A percentile compares a stretch with the other conserved stretches of the same genome.
phyloP scores from a whole-genome alignment of 2,113 vertebrate species.

The Ascaphus truei region DNA sequence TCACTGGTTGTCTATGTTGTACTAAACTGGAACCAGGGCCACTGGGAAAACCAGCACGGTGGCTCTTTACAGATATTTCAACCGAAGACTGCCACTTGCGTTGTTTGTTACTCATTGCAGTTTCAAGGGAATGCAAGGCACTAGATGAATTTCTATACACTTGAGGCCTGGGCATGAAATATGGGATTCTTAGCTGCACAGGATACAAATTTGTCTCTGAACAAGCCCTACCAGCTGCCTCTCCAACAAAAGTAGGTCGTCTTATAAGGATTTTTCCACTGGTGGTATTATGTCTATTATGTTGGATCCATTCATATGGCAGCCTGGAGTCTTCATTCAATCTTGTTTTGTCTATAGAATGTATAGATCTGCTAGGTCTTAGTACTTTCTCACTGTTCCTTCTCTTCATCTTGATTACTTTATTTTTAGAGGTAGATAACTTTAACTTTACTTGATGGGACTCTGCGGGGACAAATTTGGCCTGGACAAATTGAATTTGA shows the following conservation, averaged over 20 bases:
- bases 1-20: background rate
- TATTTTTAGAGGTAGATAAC: constrained; percentile 68
- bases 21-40: constrained; percentile 42
- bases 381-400: constrained; percentile 60
- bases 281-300: constrained; percentile 32
- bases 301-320: constrained; percentile 44
- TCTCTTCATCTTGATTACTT: constrained; percentile 64
- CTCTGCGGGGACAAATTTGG: constrained; percentile 65
- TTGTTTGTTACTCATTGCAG: constrained; percentile 57
- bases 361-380: constrained; percentile 45
- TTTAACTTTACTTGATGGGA: constrained; percentile 64
- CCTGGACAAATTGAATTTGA: constrained; percentile 63
- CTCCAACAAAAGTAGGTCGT: constrained; percentile 43
- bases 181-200: constrained; percentile 47
- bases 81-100: constrained; percentile 65
- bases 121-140: constrained; percentile 44
- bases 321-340: constrained; percentile 2
- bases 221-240: constrained; percentile 61
- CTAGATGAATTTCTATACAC: constrained; percentile 42
- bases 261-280: constrained; percentile 37
- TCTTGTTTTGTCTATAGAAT: constrained; percentile 50
- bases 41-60: constrained; percentile 28
- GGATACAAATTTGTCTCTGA: constrained; percentile 75
- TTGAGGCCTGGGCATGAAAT: constrained; percentile 38
- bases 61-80: constrained; percentile 59